A percentile compares a stretch with the other conserved stretches of the same genome.
Conservation (phyloP, 2,797 vertebrate species). For the Oreochromis mossambicus region DNA sequence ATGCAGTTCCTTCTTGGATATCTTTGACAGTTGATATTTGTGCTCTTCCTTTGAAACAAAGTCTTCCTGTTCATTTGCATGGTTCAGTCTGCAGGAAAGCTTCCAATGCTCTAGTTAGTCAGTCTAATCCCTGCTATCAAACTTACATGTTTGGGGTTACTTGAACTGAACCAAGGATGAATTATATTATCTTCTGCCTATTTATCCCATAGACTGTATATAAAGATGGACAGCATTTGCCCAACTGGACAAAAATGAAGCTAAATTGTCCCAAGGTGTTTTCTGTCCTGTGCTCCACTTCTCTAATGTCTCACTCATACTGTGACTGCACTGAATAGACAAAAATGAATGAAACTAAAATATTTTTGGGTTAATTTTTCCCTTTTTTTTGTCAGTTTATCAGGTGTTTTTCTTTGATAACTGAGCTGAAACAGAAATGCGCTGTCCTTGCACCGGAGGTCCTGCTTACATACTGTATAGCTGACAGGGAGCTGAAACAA, state of each 20-base stretch:
- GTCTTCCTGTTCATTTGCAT: neutral
- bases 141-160: neutral
- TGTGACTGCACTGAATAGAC: neutral
- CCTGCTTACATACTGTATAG: slow-evolving; percentile 27
- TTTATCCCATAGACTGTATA: neutral
- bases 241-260: neutral
- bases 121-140: neutral
- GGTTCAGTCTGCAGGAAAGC: neutral
- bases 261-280: neutral
- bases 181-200: neutral
- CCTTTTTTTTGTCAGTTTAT: neutral
- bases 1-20: neutral
- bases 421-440: slow-evolving; percentile 35
- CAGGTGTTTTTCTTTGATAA: slow-evolving; percentile 18
- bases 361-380: neutral
- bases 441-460: slow-evolving; percentile 27
- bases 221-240: neutral
- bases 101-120: neutral
- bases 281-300: neutral
- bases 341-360: neutral
- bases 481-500: slow-evolving; percentile 30
- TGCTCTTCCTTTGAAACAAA: neutral
- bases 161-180: neutral
- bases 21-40: neutral
- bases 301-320: neutral